Evolutionary conservation across 2,888 invertebrate genomes (phyloP).

Genomic region (Alcis repandata): DNA sequence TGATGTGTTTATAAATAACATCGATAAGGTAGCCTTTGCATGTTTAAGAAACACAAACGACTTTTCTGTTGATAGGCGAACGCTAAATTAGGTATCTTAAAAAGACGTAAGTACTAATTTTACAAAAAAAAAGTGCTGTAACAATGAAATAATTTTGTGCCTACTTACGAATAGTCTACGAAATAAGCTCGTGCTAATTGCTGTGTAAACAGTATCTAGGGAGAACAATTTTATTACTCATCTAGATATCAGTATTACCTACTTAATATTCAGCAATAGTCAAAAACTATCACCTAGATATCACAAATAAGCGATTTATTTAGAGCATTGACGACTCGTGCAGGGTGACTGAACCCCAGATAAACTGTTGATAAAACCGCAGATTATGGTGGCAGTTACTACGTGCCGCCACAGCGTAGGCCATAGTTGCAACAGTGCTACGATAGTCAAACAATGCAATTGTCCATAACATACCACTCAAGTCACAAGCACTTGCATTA

Average conservation of each 20-base stretch:
- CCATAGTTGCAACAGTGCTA: background rate
- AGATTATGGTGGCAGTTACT: constrained; percentile 29
- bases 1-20: background rate
- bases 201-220: constrained; percentile 11
- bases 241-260: background rate
- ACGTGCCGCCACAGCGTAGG: constrained; percentile 3
- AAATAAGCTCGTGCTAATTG: background rate
- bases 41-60: background rate
- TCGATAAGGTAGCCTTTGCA: constrained; percentile 11
- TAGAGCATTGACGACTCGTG: constrained; percentile 61
- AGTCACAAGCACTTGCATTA: constrained; percentile 31
- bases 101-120: background rate
- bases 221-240: constrained; percentile 19
- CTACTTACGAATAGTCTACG: background rate
- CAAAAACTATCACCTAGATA: constrained; percentile 26
- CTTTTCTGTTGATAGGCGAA: background rate
- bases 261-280: constrained; percentile 24
- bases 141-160: background rate
- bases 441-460: constrained; percentile 31
- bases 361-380: constrained; percentile 49
- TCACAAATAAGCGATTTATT: constrained; percentile 58
- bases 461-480: constrained; percentile 21
- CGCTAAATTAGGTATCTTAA: background rate
- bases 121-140: background rate
- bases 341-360: constrained; percentile 67